These are phyloP conservation scores for Ophioderma brevispina DNA, from an alignment of 35 echinoderm and acorn worm genomes.

Conservation along the genomic window DNA sequence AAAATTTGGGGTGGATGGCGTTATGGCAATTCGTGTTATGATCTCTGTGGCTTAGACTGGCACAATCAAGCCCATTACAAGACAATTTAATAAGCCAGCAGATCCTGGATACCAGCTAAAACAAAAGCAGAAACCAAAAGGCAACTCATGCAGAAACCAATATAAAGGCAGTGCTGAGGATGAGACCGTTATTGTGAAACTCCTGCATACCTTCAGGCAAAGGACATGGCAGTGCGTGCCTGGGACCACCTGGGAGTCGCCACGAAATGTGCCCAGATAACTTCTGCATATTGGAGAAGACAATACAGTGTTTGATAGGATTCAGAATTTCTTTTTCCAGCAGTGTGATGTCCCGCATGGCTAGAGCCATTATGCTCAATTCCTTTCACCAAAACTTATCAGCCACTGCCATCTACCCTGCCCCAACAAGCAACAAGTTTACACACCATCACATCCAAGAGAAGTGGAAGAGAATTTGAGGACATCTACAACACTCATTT, in stretches of 20 bases:
- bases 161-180: not conserved
- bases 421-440: constrained; percentile 17
- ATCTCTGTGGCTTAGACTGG: not conserved
- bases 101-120: not conserved
- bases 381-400: constrained; percentile 14
- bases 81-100: not conserved
- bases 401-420: not conserved
- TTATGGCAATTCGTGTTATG: not conserved
- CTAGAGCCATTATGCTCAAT: not conserved
- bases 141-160: not conserved
- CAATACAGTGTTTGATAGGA: not conserved
- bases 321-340: not conserved
- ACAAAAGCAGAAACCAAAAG: not conserved
- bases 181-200: not conserved
- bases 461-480: too few relatives aligned
- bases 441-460: not conserved
- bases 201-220: not conserved
- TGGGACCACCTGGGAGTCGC: not conserved
- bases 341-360: constrained; percentile 1
- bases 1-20: not conserved
- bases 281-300: not conserved
- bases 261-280: not conserved
- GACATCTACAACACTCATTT: too few relatives aligned
- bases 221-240: not conserved
- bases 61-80: not conserved